Base-by-base conservation (phyloP, 2,113 vertebrate species). In the Lucifuga dentata region DNA sequence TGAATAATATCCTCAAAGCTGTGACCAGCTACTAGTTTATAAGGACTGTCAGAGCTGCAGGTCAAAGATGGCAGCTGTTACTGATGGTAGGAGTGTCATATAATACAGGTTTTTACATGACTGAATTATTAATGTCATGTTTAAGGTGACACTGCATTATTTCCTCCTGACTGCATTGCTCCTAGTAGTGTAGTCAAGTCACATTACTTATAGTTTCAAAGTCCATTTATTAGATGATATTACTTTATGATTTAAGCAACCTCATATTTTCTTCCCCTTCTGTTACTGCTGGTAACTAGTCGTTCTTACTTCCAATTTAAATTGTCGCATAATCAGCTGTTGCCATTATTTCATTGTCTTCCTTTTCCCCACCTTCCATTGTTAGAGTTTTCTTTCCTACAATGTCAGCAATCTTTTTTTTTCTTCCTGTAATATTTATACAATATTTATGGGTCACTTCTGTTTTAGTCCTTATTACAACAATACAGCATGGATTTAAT, bases 211-310 rank as follows among this genome's bases (percentile, higher is more conserved):
- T 46, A 70, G 7, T 56, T 74, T 23, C 19, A 20, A 20, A 17
- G 44, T 44, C 15, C 29, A 26, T 60, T 64, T 52, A 43, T 46
- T 50, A 15, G 15, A 46, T 33, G 11, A 21, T 62, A 16, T 59
- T 67, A 23, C 19, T 59, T 16, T 13, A 11, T 11, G 19, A 26
- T 52, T 61, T 62, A 56, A 59, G 52, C n/a, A 23, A 32, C 5
- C 16, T 0, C 41, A 3, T 44, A 17, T 36, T 17, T n/a, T 41
- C 24, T 3, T 19, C 23, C 7, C 1, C 15, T 11, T 8, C 49
- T 75, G 43, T 7, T 52, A 56, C 29, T 66, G 36, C 26, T 26
- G 40, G 38, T 12, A 23, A 21, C 58, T 59, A 49, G 64, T 62
- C 36, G 68, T 61, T 48, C 23, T 33, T 17, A 20, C 15, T 8